Percentiles rank a stretch among this genome's conserved stretches.
Evolutionary conservation across 2,888 invertebrate genomes (phyloP).

Genomic region (Xestobium rufovillosum): DNA sequence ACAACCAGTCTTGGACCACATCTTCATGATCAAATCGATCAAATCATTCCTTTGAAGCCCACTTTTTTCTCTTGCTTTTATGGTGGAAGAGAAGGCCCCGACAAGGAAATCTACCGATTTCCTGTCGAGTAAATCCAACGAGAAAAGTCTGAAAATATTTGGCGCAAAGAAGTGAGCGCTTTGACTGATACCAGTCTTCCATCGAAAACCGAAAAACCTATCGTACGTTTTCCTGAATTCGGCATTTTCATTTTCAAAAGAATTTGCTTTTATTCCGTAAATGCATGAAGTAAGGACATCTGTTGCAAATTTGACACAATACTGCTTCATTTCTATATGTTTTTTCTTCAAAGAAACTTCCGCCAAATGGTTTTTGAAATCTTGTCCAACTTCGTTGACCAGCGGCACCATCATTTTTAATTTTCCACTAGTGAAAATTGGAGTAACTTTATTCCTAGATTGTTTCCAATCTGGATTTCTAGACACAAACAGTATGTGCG

Average conservation of each 20-base stretch:
- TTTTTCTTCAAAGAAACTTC: slow-evolving; percentile 6
- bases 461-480: slow-evolving; percentile 48
- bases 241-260: slow-evolving; percentile 40
- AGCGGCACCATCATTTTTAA: slow-evolving; percentile 47
- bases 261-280: slow-evolving; percentile 44
- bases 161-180: slow-evolving; percentile 43
- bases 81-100: no score
- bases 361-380: slow-evolving; percentile 28
- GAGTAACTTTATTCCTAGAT: slow-evolving; percentile 46
- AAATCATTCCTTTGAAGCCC: slow-evolving; percentile 20
- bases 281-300: slow-evolving; percentile 47
- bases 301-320: slow-evolving; percentile 31
- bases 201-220: slow-evolving; percentile 37
- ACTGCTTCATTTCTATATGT: slow-evolving; percentile 4
- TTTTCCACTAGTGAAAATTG: slow-evolving; percentile 50
- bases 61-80: slow-evolving; percentile 17
- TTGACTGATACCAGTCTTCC: slow-evolving; percentile 37
- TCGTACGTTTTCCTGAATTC: slow-evolving; percentile 42
- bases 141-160: slow-evolving; percentile 34
- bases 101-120: no score
- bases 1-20: no score
- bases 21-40: slow-evolving; percentile 21
- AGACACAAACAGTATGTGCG: slow-evolving; percentile 41
- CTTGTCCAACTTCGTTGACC: slow-evolving; percentile 39
- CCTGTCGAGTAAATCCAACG: no score